Percentiles rank a stretch among this genome's conserved stretches.
phyloP scores from a whole-genome alignment of 2,113 vertebrate genomes.

The Mesoclemmys tuberculata region DNA sequence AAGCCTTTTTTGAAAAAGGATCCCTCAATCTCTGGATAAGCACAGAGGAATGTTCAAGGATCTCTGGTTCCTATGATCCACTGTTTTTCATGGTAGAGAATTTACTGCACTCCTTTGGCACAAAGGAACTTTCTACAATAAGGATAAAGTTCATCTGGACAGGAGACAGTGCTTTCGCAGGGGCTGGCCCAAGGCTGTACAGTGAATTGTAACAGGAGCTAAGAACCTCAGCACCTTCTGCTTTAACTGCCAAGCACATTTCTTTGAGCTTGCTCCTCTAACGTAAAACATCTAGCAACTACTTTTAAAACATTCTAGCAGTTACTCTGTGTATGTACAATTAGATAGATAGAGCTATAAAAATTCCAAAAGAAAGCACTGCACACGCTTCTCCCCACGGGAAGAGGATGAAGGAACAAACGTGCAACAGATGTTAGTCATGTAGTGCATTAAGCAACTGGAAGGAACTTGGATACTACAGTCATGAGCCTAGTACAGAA shows the following conservation, averaged over 20 bases:
- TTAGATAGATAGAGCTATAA: not conserved
- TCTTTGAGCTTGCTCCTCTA: not conserved
- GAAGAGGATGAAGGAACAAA: not conserved
- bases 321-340: not conserved
- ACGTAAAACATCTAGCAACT: not conserved
- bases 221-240: not conserved
- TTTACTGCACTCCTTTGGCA: not conserved
- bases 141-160: not conserved
- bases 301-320: too few species aligned
- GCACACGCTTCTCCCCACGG: not conserved
- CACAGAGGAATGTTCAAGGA: not conserved
- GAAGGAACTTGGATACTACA: not conserved
- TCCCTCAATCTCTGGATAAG: not conserved
- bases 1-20: not conserved
- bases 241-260: not conserved
- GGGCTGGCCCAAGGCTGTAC: not conserved
- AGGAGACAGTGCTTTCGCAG: not conserved
- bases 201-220: not conserved
- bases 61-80: not conserved
- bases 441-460: not conserved
- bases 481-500: fast-evolving
- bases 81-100: not conserved
- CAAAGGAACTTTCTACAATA: not conserved
- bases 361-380: not conserved
- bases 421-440: fast-evolving